Base-by-base conservation (phyloP, 2,888 invertebrate species). In the Andrena fulva region DNA sequence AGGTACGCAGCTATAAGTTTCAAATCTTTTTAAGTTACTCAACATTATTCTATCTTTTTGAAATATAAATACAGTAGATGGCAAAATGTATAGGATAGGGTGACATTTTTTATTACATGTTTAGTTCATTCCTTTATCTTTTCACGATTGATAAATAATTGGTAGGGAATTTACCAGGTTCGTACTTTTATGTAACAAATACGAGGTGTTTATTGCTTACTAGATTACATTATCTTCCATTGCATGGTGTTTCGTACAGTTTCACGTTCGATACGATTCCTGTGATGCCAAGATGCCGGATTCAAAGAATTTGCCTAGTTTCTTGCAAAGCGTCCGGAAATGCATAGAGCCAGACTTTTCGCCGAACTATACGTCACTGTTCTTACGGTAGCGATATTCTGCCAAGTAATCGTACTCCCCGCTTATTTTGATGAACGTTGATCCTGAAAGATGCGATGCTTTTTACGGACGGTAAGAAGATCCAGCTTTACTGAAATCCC, bases 361-460 rank as follows among this genome's bases (percentile, higher is more conserved):
- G 35, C 27, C 48, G 52, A 35, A 20, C 31, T 50, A 69, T 77
- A 67, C 62, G 66, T 85, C 78, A 72, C 62, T 77, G 10, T 64
- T 35, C 64, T 70, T 67, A 20, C 54, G 73, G 52, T 56, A 74
- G 48, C 33, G 64, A 56, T 85, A 66, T 52, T 62, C 73, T 83
- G 84, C 77, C 76, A 85, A 85, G 83, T 76, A 80, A 83, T 78
- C 77, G 12, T 52, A 62, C 62, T 66, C 27, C 48, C 68, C 68
- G 64, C 24, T 33, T 33, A 42, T 56, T 62, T 77, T 71, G 84
- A 86, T 56, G 70, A 73, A 76, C 64, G 66, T 52, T 80, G 68
- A 84, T 84, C 84, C 76, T 80, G 68, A 86, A 67, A 70, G 75
- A 82, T 74, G 77, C 71, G 68, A 48, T 29, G 20, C 33, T 77